Base-by-base conservation (phyloP, 2,888 invertebrate genomes). In the Volucella inflata region DNA sequence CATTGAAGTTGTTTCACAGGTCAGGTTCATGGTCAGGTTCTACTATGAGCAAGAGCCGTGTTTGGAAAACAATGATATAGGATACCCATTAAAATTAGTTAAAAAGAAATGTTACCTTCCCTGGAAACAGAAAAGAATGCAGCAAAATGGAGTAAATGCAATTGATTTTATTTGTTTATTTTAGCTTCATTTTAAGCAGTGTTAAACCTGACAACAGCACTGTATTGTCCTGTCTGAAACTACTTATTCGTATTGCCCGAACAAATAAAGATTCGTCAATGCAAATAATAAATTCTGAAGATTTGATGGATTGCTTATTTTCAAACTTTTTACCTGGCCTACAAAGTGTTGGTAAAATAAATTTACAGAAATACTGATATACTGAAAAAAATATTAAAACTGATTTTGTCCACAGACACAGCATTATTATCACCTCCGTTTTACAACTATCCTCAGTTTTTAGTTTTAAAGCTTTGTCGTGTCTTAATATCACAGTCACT, bases 161-260 rank as follows among this genome's bases (percentile, higher is more conserved):
- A 30, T 38, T 62, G 44, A 50, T 62, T 10, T 62, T 4, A n/a
- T 40, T 55, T 68, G 16, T 90, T 91, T 10, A n/a, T 55, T 70
- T n/a, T 78, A 96, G 95, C 87, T 98, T 97, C 88, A 95, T 98
- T 87, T 92, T 98, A 78, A 95, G 94, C 79, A 94, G 93, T 53
- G 92, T 96, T 17, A 94, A 93, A 88, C 97, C 97, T 0, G 93
- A 95, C 78, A 94, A 95, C 42, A 94, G 95, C 88, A 95, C 95
- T 79, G 94, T 97, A 0, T 94, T 95, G 14, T 95, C 95, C 87
- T 95, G 95, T 65, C 90, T 98, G 62, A 96, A 97, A 91, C 95
- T 98, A 87, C 93, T 98, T 59, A 96, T 94, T 65, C 94, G 97
- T 87, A 91, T 98, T 48, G 94, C 95, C 0, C 94, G 97, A 89